Evolutionary conservation across 2,797 vertebrate genomes (phyloP).

Genomic region (Mormyrus hasselquistii): DNA sequence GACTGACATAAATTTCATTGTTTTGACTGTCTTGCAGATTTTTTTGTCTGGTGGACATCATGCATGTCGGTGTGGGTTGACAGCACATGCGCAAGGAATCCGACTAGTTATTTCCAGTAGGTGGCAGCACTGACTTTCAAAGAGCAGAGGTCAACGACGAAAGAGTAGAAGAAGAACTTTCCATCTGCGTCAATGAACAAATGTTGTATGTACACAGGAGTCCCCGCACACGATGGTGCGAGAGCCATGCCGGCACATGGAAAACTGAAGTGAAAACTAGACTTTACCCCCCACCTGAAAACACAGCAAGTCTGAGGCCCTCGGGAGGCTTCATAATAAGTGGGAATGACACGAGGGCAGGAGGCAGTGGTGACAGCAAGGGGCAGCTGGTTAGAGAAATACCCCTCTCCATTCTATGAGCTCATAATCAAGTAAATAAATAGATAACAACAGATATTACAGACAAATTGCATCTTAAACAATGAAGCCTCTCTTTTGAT

Average conservation of each 20-base stretch:
- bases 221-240: neutral
- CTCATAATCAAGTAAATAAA: constrained; percentile 8
- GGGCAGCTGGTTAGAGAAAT: neutral
- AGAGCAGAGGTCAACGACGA: neutral
- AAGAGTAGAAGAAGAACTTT: neutral
- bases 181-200: neutral
- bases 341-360: neutral
- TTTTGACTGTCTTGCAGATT: neutral
- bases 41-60: neutral
- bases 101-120: neutral
- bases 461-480: neutral
- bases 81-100: neutral
- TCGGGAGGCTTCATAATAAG: neutral
- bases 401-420: neutral
- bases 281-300: neutral
- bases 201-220: neutral
- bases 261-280: neutral
- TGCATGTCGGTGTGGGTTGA: neutral
- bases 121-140: constrained; percentile 1
- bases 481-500: neutral
- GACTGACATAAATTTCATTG: neutral
- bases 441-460: neutral
- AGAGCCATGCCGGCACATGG: neutral
- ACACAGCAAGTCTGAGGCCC: neutral
- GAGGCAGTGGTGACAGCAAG: neutral